Conservation (phyloP, 2,888 invertebrate genomes). For the Desoria tigrina region DNA sequence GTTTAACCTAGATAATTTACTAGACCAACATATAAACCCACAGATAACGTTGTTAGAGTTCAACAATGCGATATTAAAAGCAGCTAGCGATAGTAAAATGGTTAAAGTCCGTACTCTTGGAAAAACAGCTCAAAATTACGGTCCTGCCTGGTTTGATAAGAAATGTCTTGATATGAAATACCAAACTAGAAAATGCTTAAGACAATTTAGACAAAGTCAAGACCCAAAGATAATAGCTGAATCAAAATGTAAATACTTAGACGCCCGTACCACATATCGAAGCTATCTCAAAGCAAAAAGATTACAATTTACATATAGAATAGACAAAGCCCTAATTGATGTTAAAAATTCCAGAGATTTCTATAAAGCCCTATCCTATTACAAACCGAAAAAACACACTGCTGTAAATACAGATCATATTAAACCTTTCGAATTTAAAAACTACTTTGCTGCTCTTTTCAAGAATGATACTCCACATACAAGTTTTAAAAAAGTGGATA, state of each 20-base stretch:
- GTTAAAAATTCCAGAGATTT: background rate
- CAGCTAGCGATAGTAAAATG: background rate
- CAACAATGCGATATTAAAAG: background rate
- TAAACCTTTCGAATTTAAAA: background rate
- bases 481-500: background rate
- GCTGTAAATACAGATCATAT: background rate
- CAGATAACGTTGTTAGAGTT: too few species aligned
- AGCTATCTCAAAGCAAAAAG: background rate
- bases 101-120: too few species aligned
- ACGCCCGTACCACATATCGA: background rate
- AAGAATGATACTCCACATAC: background rate
- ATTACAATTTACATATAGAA: background rate
- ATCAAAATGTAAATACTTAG: slow-evolving; percentile 10
- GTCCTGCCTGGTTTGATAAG: too few species aligned
- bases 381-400: background rate
- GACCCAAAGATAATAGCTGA: too few species aligned
- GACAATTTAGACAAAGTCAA: too few species aligned
- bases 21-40: too few species aligned
- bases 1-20: background rate
- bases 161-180: too few species aligned
- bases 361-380: background rate
- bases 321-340: background rate
- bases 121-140: too few species aligned
- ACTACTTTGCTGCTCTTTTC: background rate
- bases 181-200: too few species aligned